These are phyloP conservation scores for Melanerpes formicivorus DNA, from an alignment of 2,113 vertebrate species.

Conservation along the genomic window DNA sequence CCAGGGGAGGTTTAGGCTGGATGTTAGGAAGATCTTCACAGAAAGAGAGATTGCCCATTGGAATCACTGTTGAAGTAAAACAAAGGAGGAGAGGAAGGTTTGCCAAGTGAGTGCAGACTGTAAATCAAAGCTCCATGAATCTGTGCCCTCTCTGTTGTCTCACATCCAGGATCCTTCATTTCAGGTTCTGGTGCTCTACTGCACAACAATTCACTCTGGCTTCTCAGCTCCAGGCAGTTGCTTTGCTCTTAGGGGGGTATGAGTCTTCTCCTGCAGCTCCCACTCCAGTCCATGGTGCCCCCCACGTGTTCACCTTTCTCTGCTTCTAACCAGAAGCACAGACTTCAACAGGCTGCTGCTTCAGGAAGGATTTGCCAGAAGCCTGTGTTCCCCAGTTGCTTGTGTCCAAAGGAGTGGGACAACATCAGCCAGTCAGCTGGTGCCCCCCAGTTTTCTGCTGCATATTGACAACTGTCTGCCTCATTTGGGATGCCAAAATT, in stretches of 20 bases:
- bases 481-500: neutral
- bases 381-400: neutral
- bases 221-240: neutral
- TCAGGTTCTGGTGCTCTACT: neutral
- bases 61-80: neutral
- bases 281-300: neutral
- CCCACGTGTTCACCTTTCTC: neutral
- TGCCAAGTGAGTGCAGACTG: neutral
- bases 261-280: accelerated
- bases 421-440: neutral
- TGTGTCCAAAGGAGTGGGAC: neutral
- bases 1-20: too few relatives aligned
- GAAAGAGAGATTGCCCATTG: too few relatives aligned
- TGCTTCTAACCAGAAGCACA: neutral
- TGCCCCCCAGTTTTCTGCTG: neutral
- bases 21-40: too few relatives aligned
- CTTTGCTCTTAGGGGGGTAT: neutral
- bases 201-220: neutral
- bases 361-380: neutral
- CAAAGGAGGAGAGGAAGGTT: neutral
- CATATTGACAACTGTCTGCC: neutral
- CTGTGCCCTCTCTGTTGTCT: neutral
- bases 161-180: neutral
- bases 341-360: neutral
- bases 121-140: neutral